A percentile compares a stretch with the other conserved stretches of the same genome.
These are phyloP conservation scores for Liasis olivaceus DNA, from an alignment of 2,797 vertebrate species.

Conservation along the genomic window DNA sequence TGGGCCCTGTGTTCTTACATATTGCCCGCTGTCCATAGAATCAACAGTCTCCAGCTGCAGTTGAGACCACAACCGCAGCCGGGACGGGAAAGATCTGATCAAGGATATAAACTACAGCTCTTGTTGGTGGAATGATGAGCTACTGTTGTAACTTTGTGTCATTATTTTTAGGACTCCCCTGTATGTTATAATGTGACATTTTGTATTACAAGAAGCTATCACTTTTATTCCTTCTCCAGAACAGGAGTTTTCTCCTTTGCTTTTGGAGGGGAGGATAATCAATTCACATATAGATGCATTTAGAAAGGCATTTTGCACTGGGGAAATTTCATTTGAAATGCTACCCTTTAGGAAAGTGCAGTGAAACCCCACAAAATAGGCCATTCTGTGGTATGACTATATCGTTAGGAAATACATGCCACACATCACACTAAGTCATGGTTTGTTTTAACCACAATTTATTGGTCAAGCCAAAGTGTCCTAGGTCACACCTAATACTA, in stretches of 20 bases:
- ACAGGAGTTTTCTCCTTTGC: slow-evolving; percentile 11
- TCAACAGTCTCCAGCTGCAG: background rate
- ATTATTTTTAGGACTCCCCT: background rate
- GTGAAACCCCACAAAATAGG: background rate
- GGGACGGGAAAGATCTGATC: background rate
- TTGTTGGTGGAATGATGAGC: background rate
- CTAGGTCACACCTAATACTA: background rate
- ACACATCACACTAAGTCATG: background rate
- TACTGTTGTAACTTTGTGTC: background rate
- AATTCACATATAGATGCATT: slow-evolving; percentile 41
- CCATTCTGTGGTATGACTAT: background rate
- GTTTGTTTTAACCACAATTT: background rate
- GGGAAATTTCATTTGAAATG: slow-evolving; percentile 32
- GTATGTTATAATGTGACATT: background rate
- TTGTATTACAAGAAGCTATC: slow-evolving; percentile 7
- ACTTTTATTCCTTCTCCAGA: slow-evolving; percentile 27
- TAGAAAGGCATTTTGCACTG: slow-evolving; percentile 26
- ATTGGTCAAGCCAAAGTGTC: background rate
- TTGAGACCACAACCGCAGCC: background rate
- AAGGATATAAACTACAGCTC: background rate
- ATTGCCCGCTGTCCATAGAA: background rate
- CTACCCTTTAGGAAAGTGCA: slow-evolving; percentile 34
- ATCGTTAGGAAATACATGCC: background rate
- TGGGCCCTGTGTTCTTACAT: background rate
- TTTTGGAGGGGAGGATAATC: slow-evolving; percentile 36